phyloP scores from a whole-genome alignment of 1,140 invertebrate genomes.

The Hypsibius dujardini region DNA sequence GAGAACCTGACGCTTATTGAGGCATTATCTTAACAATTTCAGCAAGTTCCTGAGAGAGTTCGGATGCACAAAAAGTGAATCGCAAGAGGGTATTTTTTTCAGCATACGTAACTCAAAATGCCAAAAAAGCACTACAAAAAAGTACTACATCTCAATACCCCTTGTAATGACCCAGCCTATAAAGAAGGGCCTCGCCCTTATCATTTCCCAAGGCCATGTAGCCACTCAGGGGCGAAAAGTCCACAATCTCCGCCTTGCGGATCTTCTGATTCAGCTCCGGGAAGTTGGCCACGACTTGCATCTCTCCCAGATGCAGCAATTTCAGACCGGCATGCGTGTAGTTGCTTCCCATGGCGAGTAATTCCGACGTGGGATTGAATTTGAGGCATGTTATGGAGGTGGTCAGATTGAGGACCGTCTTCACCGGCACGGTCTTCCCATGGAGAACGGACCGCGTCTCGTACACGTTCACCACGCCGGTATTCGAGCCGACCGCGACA shows the following conservation, averaged over 20 bases:
- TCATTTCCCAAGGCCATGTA: slow-evolving; percentile 49
- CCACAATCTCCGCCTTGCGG: slow-evolving; percentile 36
- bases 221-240: slow-evolving; percentile 56
- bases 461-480: slow-evolving; percentile 80
- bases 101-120: neutral
- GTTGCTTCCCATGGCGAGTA: slow-evolving; percentile 54
- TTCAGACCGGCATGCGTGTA: slow-evolving; percentile 53
- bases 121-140: neutral
- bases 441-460: slow-evolving; percentile 34
- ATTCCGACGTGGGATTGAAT: slow-evolving; percentile 66
- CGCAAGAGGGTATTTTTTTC: too few species aligned
- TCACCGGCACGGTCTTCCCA: slow-evolving; percentile 29
- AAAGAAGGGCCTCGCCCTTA: slow-evolving; percentile 44
- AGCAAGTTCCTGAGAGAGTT: too few species aligned
- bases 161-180: slow-evolving; percentile 33
- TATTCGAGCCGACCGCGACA: slow-evolving; percentile 60
- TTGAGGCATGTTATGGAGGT: slow-evolving; percentile 51
- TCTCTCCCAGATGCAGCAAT: slow-evolving; percentile 36
- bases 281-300: slow-evolving; percentile 60
- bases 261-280: slow-evolving; percentile 41
- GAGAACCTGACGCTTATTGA: too few species aligned
- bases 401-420: slow-evolving; percentile 48
- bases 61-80: too few species aligned
- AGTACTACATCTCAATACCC: neutral
- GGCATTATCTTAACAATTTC: too few species aligned